A percentile compares a stretch with the other conserved stretches of the same genome.
phyloP scores from a whole-genome alignment of 2,797 vertebrate species.

The Argya squamiceps region DNA sequence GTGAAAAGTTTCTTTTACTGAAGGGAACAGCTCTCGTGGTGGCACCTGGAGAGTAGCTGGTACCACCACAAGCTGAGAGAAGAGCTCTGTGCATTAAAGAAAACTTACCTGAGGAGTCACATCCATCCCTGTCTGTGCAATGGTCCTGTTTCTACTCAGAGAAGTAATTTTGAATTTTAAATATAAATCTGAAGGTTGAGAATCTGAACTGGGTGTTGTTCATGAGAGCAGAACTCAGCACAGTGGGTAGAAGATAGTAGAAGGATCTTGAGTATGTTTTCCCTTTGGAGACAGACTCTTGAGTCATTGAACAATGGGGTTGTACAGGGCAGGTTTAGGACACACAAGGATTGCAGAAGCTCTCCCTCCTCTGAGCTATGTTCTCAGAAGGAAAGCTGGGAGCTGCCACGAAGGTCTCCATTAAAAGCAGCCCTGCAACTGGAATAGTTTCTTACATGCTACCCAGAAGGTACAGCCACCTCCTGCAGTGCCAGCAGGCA shows the following conservation, averaged over 20 bases:
- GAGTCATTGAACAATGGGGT: background rate
- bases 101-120: background rate
- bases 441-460: background rate
- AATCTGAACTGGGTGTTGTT: background rate
- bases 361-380: accelerated
- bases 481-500: background rate
- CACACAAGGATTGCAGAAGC: accelerated
- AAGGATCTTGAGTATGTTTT: background rate
- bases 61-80: background rate
- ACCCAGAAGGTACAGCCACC: background rate
- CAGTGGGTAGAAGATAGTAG: background rate
- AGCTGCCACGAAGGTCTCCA: accelerated
- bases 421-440: background rate
- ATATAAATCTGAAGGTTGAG: background rate
- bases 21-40: background rate
- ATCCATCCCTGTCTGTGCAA: background rate
- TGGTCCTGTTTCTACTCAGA: background rate
- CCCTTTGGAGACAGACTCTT: background rate
- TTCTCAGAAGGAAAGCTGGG: background rate
- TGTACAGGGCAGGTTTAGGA: background rate
- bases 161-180: background rate
- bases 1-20: background rate
- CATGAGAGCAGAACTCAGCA: background rate
- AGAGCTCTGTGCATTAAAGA: background rate
- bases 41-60: background rate